Conservation (phyloP, 2,888 invertebrate genomes). For the Eutolmus rufibarbis region DNA sequence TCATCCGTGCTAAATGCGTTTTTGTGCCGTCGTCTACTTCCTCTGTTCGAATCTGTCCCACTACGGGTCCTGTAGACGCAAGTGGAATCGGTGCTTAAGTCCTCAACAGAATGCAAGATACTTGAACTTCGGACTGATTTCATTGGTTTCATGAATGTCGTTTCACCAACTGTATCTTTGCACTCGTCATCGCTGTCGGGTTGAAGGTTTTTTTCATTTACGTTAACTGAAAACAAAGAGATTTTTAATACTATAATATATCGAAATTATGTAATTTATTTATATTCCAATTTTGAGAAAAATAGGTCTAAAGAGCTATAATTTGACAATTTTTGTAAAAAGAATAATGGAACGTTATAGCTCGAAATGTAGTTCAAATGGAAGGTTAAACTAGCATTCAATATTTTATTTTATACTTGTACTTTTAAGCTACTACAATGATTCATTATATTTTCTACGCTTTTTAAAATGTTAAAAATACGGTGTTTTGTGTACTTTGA, state of each 20-base stretch:
- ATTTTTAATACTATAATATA: neutral
- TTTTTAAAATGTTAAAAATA: too few species aligned
- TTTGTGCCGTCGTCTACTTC: conserved; percentile 59
- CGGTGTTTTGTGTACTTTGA: too few species aligned
- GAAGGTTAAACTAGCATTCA: too few species aligned
- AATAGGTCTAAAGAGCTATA: neutral
- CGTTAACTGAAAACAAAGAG: conserved; percentile 48
- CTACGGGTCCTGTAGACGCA: conserved; percentile 72
- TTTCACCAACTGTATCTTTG: conserved; percentile 67
- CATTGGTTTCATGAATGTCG: conserved; percentile 66
- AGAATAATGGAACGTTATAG: too few species aligned
- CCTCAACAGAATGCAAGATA: conserved; percentile 77
- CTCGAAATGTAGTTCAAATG: too few species aligned
- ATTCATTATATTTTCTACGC: too few species aligned
- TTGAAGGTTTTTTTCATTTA: conserved; percentile 49
- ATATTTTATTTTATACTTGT: too few species aligned
- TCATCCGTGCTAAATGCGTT: conserved; percentile 61
- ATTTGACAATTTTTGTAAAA: neutral
- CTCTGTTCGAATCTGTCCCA: conserved; percentile 60
- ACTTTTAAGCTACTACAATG: too few species aligned
- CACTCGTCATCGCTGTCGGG: conserved; percentile 65
- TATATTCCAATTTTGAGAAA: too few species aligned
- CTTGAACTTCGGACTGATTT: conserved; percentile 75
- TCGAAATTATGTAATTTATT: neutral
- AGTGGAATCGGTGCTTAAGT: conserved; percentile 77